Evolutionary conservation across 2,113 vertebrate genomes (phyloP).

Genomic region (Illadopsis cleaveri): DNA sequence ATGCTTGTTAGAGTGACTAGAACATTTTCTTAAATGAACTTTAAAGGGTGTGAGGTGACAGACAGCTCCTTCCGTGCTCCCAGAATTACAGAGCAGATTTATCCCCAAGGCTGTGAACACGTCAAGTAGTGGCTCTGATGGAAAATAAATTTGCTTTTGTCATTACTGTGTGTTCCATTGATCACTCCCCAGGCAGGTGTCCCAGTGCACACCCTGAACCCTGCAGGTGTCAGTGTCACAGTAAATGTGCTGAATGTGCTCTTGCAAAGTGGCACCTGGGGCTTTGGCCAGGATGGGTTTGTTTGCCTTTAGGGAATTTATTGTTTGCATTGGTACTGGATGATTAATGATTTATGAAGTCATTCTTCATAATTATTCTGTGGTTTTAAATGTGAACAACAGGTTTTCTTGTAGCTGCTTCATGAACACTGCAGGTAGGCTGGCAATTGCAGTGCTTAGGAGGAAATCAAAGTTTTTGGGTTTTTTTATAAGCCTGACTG

Average conservation of each 20-base stretch:
- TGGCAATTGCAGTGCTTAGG: neutral
- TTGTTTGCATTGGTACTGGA: neutral
- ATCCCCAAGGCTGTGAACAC: neutral
- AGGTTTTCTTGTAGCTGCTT: neutral
- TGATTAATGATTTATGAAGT: neutral
- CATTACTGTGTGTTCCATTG: neutral
- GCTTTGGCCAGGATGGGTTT: neutral
- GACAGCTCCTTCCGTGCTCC: neutral
- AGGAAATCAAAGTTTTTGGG: fast-evolving
- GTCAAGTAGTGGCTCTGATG: neutral
- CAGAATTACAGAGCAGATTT: neutral
- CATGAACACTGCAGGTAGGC: neutral
- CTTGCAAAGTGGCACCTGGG: neutral
- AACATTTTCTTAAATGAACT: neutral
- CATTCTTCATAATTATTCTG: neutral
- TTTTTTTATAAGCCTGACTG: neutral
- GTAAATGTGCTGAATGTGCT: neutral
- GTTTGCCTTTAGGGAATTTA: neutral
- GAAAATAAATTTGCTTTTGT: neutral
- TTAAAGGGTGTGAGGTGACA: neutral
- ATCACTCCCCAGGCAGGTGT: neutral
- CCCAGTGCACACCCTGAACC: neutral
- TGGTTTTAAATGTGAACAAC: neutral
- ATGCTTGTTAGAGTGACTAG: neutral
- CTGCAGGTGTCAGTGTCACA: neutral